Percentiles rank a stretch among this genome's conserved stretches.
Conservation (phyloP, 2,888 invertebrate species). For the Pseudolycoriella hygida region DNA sequence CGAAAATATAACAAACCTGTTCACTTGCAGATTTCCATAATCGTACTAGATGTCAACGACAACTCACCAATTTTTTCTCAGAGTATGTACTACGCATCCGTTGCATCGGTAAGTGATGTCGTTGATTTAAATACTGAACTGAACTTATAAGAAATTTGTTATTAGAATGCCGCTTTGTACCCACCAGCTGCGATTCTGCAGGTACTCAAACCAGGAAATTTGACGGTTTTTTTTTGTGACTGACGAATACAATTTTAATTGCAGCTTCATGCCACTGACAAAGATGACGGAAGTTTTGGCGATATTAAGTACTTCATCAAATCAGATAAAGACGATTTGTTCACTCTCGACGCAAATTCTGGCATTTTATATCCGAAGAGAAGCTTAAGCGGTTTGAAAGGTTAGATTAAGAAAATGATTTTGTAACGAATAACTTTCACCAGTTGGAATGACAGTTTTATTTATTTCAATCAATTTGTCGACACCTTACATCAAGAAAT, state of each 20-base stretch:
- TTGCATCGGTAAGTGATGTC: constrained; percentile 41
- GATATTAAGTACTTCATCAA: constrained; percentile 57
- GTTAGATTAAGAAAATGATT: constrained; percentile 9
- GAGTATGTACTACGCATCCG: constrained; percentile 55
- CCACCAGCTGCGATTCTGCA: constrained; percentile 71
- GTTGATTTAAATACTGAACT: too few species aligned
- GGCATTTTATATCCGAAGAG: constrained; percentile 70
- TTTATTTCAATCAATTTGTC: too few species aligned
- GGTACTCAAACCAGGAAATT: constrained; percentile 8
- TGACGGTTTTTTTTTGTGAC: too few species aligned
- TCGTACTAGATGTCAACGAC: constrained; percentile 73
- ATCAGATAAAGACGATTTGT: constrained; percentile 44
- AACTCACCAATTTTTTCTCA: constrained; percentile 69
- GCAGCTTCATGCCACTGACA: constrained; percentile 55
- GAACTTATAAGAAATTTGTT: too few species aligned
- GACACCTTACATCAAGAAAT: too few species aligned
- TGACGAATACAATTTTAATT: too few species aligned
- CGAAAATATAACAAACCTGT: too few species aligned
- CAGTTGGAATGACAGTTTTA: too few species aligned
- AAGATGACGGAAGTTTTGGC: constrained; percentile 62
- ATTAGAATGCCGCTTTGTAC: constrained; percentile 53
- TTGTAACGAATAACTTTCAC: too few species aligned
- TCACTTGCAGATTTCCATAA: constrained; percentile 60
- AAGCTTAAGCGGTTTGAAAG: constrained; percentile 44
- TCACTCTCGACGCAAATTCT: constrained; percentile 52